These are phyloP conservation scores for Vicugna pacos DNA, from an alignment of 2,113 vertebrate species.

Conservation along the genomic window DNA sequence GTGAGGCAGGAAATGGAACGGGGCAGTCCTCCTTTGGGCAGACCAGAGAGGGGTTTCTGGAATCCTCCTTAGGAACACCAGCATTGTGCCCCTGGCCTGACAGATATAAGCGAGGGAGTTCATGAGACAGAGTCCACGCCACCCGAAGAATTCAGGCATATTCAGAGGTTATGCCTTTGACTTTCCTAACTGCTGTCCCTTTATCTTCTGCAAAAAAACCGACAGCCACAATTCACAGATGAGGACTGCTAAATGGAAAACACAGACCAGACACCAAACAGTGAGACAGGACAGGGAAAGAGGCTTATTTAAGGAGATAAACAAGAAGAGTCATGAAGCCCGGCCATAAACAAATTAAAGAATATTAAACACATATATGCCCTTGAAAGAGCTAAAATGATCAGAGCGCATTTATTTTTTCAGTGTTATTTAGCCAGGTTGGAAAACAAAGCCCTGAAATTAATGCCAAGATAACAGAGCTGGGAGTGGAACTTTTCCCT, in stretches of 20 bases:
- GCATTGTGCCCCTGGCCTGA: background rate
- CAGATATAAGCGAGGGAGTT: background rate
- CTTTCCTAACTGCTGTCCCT: background rate
- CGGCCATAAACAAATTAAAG: conserved; percentile 90
- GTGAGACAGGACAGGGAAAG: background rate
- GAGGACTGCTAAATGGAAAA: conserved; percentile 55
- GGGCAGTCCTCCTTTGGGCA: background rate
- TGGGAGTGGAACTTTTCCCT: conserved; percentile 87
- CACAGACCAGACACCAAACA: conserved; percentile 11
- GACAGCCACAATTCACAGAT: background rate
- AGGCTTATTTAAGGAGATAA: conserved; percentile 55
- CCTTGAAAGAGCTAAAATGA: conserved; percentile 87
- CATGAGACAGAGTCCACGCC: fast-evolving
- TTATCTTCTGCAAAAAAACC: background rate
- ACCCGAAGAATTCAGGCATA: background rate
- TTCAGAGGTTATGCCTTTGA: background rate
- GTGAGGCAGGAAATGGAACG: background rate
- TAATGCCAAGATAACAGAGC: conserved; percentile 92
- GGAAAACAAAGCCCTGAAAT: conserved; percentile 85
- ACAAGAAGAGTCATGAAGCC: conserved; percentile 85
- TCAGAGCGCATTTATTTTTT: conserved; percentile 93
- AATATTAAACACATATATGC: conserved; percentile 91
- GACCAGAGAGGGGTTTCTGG: background rate
- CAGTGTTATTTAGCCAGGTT: conserved; percentile 89
- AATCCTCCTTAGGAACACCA: background rate